phyloP scores from a whole-genome alignment of 2,113 vertebrate species.

The Cranoglanis bouderius region DNA sequence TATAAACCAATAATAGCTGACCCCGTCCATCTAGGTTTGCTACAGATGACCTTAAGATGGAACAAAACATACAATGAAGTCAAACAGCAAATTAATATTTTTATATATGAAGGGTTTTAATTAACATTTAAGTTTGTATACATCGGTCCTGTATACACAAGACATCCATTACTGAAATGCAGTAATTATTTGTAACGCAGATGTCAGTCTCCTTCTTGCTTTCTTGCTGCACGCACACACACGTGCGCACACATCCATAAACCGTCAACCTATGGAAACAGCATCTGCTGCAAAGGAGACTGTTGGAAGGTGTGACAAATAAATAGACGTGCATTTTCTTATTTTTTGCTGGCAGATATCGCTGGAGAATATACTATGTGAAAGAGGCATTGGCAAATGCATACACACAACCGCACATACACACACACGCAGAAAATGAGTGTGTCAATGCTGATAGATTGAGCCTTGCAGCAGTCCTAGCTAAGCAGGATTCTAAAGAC shows the following conservation, averaged over 20 bases:
- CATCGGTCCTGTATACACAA: not conserved
- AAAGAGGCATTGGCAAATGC: not conserved
- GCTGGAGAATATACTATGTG: not conserved
- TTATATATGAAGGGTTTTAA: not conserved
- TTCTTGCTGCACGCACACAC: not conserved
- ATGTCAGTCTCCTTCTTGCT: conserved; percentile 70
- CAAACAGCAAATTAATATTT: not conserved
- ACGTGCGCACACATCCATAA: not conserved
- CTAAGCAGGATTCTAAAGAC: conserved; percentile 17
- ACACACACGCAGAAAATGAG: not conserved
- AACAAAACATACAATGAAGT: not conserved
- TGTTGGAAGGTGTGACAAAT: conserved; percentile 28
- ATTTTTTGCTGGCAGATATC: conserved; percentile 10
- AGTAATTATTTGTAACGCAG: conserved; percentile 61
- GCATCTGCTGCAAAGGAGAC: conserved; percentile 25
- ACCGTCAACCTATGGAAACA: conserved; percentile 23
- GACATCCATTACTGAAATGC: conserved; percentile 52
- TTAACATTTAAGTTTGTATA: no score
- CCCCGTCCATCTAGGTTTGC: not conserved
- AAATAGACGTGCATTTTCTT: conserved; percentile 18
- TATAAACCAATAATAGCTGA: not conserved
- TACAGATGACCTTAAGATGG: not conserved
- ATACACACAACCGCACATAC: not conserved
- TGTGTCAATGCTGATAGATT: conserved; percentile 29
- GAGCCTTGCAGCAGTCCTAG: conserved; percentile 15